These are phyloP conservation scores for Malurus leucopterus DNA, from an alignment of 2,797 vertebrate genomes.

Conservation along the genomic window DNA sequence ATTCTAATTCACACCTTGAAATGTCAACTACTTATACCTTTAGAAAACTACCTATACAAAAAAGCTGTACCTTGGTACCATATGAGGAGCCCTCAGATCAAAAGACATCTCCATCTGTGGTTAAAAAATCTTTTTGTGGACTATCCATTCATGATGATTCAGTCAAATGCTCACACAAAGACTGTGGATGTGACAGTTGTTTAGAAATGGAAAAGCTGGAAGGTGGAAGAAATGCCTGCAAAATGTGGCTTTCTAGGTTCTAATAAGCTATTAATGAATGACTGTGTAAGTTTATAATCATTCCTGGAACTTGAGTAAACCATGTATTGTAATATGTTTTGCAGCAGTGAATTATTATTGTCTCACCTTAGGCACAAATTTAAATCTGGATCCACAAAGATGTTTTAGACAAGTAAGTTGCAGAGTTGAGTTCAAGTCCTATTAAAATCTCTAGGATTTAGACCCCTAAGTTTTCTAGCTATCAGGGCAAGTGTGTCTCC, in stretches of 20 bases:
- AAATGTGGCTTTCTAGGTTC: constrained; percentile 43
- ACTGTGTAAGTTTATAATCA: constrained; percentile 35
- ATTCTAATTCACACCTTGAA: constrained; percentile 37
- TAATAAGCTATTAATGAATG: constrained; percentile 21
- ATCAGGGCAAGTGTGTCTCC: background rate
- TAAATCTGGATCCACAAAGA: background rate
- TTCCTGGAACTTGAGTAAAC: constrained; percentile 8
- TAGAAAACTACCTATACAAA: constrained; percentile 42
- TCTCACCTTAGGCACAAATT: background rate
- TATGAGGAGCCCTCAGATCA: constrained; percentile 29
- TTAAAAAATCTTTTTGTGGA: constrained; percentile 57
- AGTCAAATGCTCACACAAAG: constrained; percentile 31
- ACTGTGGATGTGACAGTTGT: constrained; percentile 24
- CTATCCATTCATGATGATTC: constrained; percentile 20
- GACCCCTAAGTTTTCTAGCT: background rate
- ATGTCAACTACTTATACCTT: constrained; percentile 19
- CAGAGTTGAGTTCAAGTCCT: background rate
- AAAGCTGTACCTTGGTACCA: constrained; percentile 47
- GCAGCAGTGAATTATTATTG: background rate
- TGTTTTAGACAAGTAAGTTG: background rate
- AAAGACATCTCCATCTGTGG: constrained; percentile 19
- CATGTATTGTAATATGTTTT: background rate
- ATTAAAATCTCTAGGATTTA: background rate
- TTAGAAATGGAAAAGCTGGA: constrained; percentile 47
- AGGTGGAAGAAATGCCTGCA: constrained; percentile 31